Base-by-base conservation (phyloP, 2,888 invertebrate genomes). In the Ornithoptera alexandrae region DNA sequence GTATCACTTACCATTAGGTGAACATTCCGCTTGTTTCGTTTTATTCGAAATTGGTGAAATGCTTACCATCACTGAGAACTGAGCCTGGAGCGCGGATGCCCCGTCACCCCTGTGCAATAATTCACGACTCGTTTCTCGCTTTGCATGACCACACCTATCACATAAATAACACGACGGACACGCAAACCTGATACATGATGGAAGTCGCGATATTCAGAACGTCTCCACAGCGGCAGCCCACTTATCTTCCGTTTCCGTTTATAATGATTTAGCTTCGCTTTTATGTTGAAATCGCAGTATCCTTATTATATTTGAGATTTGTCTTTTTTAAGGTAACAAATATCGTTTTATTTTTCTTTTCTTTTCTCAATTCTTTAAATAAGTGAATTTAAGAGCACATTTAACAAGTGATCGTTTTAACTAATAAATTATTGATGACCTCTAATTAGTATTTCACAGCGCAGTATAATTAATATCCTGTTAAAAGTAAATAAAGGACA, bases 131-230 rank as follows among this genome's bases (percentile, higher is more conserved):
- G 10, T 59, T 59, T 59, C 59, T 50, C 68, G n/a, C 36, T 64
- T 53, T 46, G 65, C 57, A 39, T 24, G 67, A 62, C 57, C 69
- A 69, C 65, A 63, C 62, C 62, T 62, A 59, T 30, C 62, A 50
- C 65, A 62, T 65, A 69, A 69, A 61, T 69, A 61, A 65, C 22
- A 50, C 50, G 59, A 53, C 18, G 65, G 42, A 63, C 65, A 66
- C 50, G 50, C 59, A 36, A 20, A 22, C 39, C 62, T 62, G 46
- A 67, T 67, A 30, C 56, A 59, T 60, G 68, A 64, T 59, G 36
- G 63, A 63, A n/a, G 50, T 60, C 68, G 15, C 58, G 10, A 36
- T 20, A 30, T 30, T 64, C 20, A 5, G 56, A 56, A 46, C 2
- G 46, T 46, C 12, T 15, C 46, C 15, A 15, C 46, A 46, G 46